Conservation (phyloP, 2,888 invertebrate genomes). For the Abrostola triplasia region DNA sequence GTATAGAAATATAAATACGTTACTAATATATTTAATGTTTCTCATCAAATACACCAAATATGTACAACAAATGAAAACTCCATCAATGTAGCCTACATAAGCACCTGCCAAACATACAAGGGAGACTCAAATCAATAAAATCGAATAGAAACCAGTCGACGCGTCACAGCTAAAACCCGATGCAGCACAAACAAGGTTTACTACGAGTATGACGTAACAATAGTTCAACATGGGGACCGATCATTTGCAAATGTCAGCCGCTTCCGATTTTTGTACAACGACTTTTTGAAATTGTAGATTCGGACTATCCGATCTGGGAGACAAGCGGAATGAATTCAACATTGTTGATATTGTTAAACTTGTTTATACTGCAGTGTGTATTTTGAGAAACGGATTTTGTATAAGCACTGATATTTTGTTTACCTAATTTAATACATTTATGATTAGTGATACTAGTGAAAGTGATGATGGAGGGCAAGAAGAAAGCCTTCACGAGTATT, state of each 20-base stretch:
- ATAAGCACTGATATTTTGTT: no score
- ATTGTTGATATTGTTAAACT: background rate
- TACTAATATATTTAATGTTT: no score
- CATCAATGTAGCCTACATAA: background rate
- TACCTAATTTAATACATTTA: no score
- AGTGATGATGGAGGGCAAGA: no score
- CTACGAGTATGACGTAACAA: slow-evolving; percentile 43
- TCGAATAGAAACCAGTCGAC: slow-evolving; percentile 15
- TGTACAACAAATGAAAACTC: background rate
- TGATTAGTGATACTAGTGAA: no score
- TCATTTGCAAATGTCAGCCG: slow-evolving; percentile 54
- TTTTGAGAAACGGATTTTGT: no score
- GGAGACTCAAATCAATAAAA: slow-evolving; percentile 35
- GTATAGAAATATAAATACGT: no score
- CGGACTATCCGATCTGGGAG: slow-evolving; percentile 12
- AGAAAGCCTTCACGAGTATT: no score
- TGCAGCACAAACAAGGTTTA: slow-evolving; percentile 30
- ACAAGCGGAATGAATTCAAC: slow-evolving; percentile 6
- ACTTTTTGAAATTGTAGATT: slow-evolving; percentile 38
- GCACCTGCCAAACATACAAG: background rate
- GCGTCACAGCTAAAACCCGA: slow-evolving; percentile 18
- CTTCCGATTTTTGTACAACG: slow-evolving; percentile 39
- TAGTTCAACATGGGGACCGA: slow-evolving; percentile 35
- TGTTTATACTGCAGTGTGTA: background rate
- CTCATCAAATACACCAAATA: background rate